Percentiles rank a stretch among this genome's conserved stretches.
These are phyloP conservation scores for Asarcornis scutulata DNA, from an alignment of 2,113 vertebrate species.

Conservation along the genomic window DNA sequence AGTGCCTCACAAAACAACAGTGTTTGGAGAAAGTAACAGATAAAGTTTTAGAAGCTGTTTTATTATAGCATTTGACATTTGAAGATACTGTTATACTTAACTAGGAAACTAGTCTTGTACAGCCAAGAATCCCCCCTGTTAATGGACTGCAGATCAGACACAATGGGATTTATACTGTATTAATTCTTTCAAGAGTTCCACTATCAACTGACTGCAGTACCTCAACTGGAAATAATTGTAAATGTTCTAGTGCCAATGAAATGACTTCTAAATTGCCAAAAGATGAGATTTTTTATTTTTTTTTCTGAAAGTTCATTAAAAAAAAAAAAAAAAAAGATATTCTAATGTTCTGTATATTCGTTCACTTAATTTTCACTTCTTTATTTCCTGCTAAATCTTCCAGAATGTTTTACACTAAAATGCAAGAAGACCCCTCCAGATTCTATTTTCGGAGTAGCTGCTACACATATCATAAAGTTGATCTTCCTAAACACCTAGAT, in stretches of 20 bases:
- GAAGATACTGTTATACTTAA: background rate
- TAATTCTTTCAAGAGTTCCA: background rate
- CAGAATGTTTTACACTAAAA: background rate
- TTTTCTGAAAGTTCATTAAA: background rate
- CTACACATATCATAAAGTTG: background rate
- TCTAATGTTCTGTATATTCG: background rate
- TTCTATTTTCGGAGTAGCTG: background rate
- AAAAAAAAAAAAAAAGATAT: background rate
- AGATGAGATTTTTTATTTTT: background rate
- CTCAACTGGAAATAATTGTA: background rate
- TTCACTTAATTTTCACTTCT: background rate
- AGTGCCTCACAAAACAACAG: background rate
- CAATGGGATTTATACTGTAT: background rate
- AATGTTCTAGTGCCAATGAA: background rate
- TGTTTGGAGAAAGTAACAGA: background rate
- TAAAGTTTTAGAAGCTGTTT: background rate
- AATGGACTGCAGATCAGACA: background rate
- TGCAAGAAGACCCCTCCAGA: background rate
- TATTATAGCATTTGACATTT: background rate
- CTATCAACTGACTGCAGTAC: background rate
- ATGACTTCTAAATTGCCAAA: background rate
- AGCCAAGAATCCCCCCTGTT: background rate
- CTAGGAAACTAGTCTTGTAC: background rate
- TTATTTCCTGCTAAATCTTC: background rate
- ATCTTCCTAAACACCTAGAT: background rate